These are phyloP conservation scores for Cotesia congregata DNA, from an alignment of 2,888 invertebrate genomes.

Conservation along the genomic window DNA sequence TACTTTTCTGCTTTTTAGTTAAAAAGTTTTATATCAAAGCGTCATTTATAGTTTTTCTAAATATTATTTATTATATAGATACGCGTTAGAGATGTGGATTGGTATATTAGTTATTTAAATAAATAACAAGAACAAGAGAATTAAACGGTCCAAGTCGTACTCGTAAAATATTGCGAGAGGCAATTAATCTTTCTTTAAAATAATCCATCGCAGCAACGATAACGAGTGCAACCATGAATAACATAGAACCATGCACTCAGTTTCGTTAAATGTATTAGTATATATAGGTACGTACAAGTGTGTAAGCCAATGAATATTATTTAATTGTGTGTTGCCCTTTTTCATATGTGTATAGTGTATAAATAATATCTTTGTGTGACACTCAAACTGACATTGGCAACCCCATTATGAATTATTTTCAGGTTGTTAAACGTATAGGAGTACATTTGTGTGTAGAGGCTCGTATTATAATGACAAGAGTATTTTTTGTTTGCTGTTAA, in stretches of 20 bases:
- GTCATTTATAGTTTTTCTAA: too few relatives aligned
- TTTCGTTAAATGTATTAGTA: neutral
- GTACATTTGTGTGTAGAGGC: conserved; percentile 35
- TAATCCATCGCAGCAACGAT: conserved; percentile 35
- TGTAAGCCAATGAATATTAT: neutral
- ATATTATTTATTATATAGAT: too few relatives aligned
- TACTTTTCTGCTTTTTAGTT: too few relatives aligned
- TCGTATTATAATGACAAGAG: conserved; percentile 19
- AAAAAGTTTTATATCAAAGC: too few relatives aligned
- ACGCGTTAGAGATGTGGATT: too few relatives aligned
- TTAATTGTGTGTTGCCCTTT: conserved; percentile 21
- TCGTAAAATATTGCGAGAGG: conserved; percentile 27
- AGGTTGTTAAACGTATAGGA: conserved; percentile 50
- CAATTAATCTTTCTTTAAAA: conserved; percentile 43
- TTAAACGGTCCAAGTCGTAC: conserved; percentile 16
- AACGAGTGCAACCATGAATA: conserved; percentile 21
- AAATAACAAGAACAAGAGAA: neutral
- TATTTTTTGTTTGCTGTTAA: conserved; percentile 59
- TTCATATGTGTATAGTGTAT: conserved; percentile 30
- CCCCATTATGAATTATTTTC: conserved; percentile 64
- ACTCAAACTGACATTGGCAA: conserved; percentile 58
- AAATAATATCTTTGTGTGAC: conserved; percentile 25
- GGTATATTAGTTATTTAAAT: neutral
- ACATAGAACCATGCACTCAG: neutral
- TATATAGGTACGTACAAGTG: neutral